Conservation (phyloP, 1,140 invertebrate species). For the Lepidurus packardi region DNA sequence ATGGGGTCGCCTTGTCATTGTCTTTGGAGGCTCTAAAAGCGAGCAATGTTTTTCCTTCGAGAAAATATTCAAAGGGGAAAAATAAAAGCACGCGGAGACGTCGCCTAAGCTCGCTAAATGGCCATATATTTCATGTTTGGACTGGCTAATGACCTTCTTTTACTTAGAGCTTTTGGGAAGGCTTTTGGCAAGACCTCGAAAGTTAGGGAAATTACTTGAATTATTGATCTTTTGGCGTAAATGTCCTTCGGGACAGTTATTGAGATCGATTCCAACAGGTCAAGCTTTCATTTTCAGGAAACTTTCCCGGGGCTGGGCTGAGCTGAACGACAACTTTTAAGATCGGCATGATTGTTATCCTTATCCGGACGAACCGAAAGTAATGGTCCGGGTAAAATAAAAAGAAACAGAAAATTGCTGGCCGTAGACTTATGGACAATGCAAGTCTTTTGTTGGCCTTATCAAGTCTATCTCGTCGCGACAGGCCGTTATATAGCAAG, state of each 20-base stretch:
- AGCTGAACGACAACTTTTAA: too few relatives aligned
- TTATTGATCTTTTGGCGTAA: too few relatives aligned
- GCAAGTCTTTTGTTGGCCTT: not conserved
- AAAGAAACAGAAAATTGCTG: not conserved
- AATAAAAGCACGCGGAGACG: not conserved
- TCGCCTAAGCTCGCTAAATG: not conserved
- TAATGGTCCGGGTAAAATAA: too few relatives aligned
- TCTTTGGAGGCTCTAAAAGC: not conserved
- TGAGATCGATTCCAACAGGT: too few relatives aligned
- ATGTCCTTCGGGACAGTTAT: too few relatives aligned
- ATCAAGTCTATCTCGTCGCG: not conserved
- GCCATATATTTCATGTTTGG: not conserved
- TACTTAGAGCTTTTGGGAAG: not conserved
- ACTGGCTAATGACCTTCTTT: conserved; percentile 12
- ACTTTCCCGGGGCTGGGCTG: too few relatives aligned
- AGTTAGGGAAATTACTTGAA: not conserved
- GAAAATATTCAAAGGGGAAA: not conserved
- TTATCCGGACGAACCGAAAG: too few relatives aligned
- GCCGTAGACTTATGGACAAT: not conserved
- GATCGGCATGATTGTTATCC: too few relatives aligned
- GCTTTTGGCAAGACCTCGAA: not conserved
- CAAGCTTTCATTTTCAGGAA: too few relatives aligned
- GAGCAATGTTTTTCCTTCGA: not conserved
- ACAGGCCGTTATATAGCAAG: not conserved
- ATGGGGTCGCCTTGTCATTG: not conserved